These are phyloP conservation scores for Physella acuta DNA, from an alignment of 1,140 invertebrate genomes.

Conservation along the genomic window DNA sequence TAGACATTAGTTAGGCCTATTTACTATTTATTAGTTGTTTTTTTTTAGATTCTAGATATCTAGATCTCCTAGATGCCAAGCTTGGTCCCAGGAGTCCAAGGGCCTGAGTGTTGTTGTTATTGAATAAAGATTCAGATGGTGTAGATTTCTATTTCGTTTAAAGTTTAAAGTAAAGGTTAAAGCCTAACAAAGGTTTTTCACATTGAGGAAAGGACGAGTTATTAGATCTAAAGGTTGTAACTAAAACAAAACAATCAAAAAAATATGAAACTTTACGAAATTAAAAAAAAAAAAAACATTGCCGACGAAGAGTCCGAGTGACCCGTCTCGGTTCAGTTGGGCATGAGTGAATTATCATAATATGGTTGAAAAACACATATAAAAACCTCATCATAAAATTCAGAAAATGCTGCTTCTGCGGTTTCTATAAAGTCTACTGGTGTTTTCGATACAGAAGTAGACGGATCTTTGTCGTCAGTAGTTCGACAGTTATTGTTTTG, in stretches of 20 bases:
- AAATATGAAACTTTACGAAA: neutral
- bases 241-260: neutral
- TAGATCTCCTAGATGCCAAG: too few species aligned
- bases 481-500: slow-evolving; percentile 4
- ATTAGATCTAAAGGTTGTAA: neutral
- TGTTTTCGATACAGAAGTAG: neutral
- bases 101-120: too few species aligned
- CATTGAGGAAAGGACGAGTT: neutral
- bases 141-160: too few species aligned
- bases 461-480: neutral
- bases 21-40: too few species aligned
- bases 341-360: neutral
- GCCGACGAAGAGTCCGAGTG: neutral
- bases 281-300: neutral
- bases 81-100: too few species aligned
- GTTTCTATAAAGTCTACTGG: neutral
- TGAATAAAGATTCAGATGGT: too few species aligned
- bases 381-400: slow-evolving; percentile 26
- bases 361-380: neutral
- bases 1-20: too few species aligned
- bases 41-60: too few species aligned
- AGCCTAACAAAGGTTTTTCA: too few species aligned
- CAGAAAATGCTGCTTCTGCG: slow-evolving; percentile 18
- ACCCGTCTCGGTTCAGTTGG: neutral
- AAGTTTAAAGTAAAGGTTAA: too few species aligned